Evolutionary conservation across 2,797 vertebrate species (phyloP).

Genomic region (Thalassophryne amazonica): DNA sequence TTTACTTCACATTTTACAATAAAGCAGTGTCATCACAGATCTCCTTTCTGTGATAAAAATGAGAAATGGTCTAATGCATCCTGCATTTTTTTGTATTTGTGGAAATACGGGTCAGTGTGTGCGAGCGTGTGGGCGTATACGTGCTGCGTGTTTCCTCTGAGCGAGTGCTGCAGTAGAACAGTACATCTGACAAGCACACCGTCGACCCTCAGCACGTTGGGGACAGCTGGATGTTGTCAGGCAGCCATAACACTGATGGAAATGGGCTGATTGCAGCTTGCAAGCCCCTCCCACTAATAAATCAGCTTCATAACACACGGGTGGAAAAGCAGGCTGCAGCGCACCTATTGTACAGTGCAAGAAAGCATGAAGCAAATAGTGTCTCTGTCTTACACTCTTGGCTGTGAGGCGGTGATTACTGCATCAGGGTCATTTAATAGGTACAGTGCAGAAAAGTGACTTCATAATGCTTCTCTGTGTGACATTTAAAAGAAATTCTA

Average conservation of each 20-base stretch:
- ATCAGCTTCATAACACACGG: slow-evolving; percentile 57
- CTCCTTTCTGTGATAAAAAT: neutral
- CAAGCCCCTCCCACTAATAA: slow-evolving; percentile 61
- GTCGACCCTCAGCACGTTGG: slow-evolving; percentile 49
- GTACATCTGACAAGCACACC: slow-evolving; percentile 50
- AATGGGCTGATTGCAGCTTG: slow-evolving; percentile 66
- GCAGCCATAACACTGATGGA: slow-evolving; percentile 68
- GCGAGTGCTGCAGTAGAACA: slow-evolving; percentile 44
- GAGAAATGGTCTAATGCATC: neutral
- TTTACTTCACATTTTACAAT: too few species aligned
- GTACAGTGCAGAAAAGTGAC: too few species aligned
- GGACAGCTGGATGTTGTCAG: slow-evolving; percentile 76
- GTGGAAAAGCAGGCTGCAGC: slow-evolving; percentile 36
- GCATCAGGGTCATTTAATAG: neutral
- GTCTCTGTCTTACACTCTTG: slow-evolving; percentile 10
- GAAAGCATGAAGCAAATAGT: slow-evolving; percentile 34
- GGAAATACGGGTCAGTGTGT: neutral
- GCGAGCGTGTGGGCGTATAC: neutral
- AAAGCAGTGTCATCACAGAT: neutral
- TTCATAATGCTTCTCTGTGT: too few species aligned
- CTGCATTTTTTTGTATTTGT: neutral
- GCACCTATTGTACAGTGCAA: slow-evolving; percentile 27
- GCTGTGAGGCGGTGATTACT: neutral
- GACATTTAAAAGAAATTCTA: too few species aligned
- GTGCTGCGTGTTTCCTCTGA: slow-evolving; percentile 32